Conservation (phyloP, 2,113 vertebrate species). For the Crotalus tigris region DNA sequence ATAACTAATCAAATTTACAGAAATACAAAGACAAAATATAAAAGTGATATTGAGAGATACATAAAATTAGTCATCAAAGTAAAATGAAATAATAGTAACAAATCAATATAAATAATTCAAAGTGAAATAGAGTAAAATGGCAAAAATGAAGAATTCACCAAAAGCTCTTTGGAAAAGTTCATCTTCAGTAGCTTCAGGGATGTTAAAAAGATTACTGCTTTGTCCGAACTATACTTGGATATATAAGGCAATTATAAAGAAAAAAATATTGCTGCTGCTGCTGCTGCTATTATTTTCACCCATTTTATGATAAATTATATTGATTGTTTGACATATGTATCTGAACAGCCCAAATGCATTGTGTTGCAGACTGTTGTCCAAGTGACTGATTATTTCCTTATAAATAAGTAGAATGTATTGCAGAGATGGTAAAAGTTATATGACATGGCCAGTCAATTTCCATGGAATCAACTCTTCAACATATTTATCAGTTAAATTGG, state of each 20-base stretch:
- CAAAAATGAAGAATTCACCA: neutral
- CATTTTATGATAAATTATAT: neutral
- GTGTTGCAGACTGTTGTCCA: neutral
- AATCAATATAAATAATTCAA: neutral
- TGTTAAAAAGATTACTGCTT: neutral
- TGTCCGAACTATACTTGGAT: neutral
- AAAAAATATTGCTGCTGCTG: neutral
- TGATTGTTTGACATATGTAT: neutral
- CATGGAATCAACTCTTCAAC: neutral
- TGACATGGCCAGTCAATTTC: neutral
- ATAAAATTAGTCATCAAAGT: neutral
- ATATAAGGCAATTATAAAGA: neutral
- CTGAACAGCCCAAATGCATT: neutral
- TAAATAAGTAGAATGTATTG: neutral
- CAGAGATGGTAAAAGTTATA: neutral
- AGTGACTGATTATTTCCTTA: neutral
- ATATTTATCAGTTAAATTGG: neutral
- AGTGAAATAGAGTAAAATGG: neutral
- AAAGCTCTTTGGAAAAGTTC: neutral
- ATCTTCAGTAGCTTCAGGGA: neutral
- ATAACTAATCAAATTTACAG: neutral
- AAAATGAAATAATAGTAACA: neutral
- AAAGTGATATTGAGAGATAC: neutral
- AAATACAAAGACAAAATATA: neutral
- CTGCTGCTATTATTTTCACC: neutral